These are phyloP conservation scores for Boulengeromyrus knoepffleri DNA, from an alignment of 2,113 vertebrate species.

Conservation along the genomic window DNA sequence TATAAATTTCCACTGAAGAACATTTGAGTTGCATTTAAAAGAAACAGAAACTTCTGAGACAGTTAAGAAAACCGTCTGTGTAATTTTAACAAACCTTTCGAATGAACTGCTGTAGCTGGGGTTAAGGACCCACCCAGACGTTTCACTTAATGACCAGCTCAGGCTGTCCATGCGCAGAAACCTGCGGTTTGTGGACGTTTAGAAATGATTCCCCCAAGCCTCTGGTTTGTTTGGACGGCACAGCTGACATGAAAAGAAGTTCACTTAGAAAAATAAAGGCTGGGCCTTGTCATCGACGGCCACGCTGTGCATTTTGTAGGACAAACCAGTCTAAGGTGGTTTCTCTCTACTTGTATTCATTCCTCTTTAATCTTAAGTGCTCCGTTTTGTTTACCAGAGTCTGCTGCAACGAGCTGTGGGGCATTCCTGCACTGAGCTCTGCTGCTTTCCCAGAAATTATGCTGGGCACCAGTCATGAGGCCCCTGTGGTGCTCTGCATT, in stretches of 20 bases:
- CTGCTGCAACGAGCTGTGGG: neutral
- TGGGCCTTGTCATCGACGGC: neutral
- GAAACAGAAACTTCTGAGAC: neutral
- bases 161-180: neutral
- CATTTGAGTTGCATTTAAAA: neutral
- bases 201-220: neutral
- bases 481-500: neutral
- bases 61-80: neutral
- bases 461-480: neutral
- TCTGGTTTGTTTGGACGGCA: neutral
- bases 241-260: neutral
- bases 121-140: neutral
- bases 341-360: neutral
- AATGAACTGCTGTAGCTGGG: neutral
- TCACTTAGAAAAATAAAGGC: neutral
- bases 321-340: neutral
- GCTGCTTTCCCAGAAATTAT: neutral
- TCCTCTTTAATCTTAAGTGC: neutral
- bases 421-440: neutral
- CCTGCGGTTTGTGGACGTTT: neutral
- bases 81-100: neutral
- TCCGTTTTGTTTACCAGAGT: neutral
- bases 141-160: neutral
- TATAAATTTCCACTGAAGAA: neutral
- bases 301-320: neutral